Evolutionary conservation across 2,113 vertebrate genomes (phyloP).

Genomic region (Saguinus imperator): DNA sequence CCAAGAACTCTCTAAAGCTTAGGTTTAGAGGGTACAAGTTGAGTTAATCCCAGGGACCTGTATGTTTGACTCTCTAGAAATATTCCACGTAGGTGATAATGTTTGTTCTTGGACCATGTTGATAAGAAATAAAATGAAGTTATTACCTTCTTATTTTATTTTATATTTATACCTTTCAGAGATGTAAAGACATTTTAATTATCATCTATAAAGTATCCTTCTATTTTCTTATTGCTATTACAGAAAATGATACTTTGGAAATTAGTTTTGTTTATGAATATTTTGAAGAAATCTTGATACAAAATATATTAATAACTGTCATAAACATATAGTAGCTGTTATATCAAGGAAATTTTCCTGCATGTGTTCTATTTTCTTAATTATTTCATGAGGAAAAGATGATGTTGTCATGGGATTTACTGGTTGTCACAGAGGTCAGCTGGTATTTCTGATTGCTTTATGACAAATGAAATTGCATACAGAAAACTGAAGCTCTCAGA

Average conservation of each 20-base stretch:
- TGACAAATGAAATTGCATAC: not conserved
- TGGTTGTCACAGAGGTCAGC: not conserved
- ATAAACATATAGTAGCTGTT: not conserved
- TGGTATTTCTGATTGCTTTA: not conserved
- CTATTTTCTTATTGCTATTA: not conserved
- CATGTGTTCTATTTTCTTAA: not conserved
- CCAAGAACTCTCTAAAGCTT: not conserved
- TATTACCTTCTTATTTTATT: not conserved
- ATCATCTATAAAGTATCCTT: not conserved
- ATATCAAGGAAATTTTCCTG: not conserved
- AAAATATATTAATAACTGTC: not conserved
- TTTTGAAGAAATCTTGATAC: not conserved
- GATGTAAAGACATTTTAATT: not conserved
- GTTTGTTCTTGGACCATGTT: not conserved
- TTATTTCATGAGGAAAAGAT: not conserved
- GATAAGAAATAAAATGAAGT: not conserved
- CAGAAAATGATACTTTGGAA: not conserved
- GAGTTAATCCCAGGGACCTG: not conserved
- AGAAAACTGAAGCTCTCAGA: not conserved
- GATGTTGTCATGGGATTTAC: not conserved
- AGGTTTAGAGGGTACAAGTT: not conserved
- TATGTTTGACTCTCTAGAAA: not conserved
- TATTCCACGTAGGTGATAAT: not conserved
- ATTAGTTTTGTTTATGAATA: not conserved
- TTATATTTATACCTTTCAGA: not conserved